Evolutionary conservation across 1,140 invertebrate species (phyloP).

Genomic region (Aphidius ervi): DNA sequence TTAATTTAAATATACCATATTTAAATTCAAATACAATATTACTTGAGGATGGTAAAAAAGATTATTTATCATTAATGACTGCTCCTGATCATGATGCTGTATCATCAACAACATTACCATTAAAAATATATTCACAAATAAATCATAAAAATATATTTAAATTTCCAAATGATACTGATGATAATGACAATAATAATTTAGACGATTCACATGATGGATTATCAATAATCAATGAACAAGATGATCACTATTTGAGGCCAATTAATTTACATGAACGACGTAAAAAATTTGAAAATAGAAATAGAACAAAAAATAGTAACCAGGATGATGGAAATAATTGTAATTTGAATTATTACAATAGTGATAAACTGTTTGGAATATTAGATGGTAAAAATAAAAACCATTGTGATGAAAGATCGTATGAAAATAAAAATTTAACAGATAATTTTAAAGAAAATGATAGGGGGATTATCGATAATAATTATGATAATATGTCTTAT

Average conservation of each 20-base stretch:
- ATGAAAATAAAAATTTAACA: too few relatives aligned
- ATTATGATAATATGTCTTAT: too few relatives aligned
- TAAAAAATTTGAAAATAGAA: constrained; percentile 35
- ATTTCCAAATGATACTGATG: constrained; percentile 24
- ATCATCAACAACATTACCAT: constrained; percentile 43
- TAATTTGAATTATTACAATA: too few relatives aligned
- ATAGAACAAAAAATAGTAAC: too few relatives aligned
- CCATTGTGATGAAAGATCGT: too few relatives aligned
- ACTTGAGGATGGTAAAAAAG: constrained; percentile 54
- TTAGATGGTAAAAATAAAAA: too few relatives aligned
- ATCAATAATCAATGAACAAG: constrained; percentile 55
- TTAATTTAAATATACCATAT: constrained; percentile 79
- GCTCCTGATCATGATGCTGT: constrained; percentile 64
- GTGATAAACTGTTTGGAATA: too few relatives aligned
- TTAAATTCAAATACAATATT: constrained; percentile 63
- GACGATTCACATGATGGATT: constrained; percentile 51
- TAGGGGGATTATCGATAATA: too few relatives aligned
- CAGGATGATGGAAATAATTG: too few relatives aligned
- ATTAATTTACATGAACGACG: constrained; percentile 46
- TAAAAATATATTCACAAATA: constrained; percentile 33
- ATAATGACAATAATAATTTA: constrained; percentile 35
- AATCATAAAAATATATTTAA: constrained; percentile 50
- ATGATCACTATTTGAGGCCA: constrained; percentile 47
- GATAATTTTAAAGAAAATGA: too few relatives aligned
- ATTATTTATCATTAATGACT: constrained; percentile 73